Conservation (phyloP, 2,888 invertebrate species). For the Apomyelois bistriatella region DNA sequence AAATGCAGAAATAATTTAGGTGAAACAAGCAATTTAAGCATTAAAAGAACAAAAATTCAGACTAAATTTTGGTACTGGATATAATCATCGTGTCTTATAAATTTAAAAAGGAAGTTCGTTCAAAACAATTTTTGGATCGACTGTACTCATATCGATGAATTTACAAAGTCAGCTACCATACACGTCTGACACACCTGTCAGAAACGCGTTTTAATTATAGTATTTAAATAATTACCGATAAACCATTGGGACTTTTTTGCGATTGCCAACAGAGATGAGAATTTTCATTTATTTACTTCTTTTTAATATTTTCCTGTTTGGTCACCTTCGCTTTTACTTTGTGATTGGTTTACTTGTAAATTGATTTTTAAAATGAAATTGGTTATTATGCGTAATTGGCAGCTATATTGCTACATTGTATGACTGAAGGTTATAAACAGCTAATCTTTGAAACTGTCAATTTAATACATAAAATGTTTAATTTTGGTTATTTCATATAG, state of each 20-base stretch:
- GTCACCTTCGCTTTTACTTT: background rate
- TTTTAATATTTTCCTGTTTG: slow-evolving; percentile 1
- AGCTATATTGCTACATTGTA: background rate
- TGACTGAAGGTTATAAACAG: no score
- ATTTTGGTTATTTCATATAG: no score
- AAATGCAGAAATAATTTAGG: no score
- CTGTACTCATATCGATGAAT: background rate
- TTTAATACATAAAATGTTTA: no score
- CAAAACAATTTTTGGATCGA: background rate
- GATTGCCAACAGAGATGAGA: background rate
- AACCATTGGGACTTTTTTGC: slow-evolving; percentile 13
- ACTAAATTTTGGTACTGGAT: no score
- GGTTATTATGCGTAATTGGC: background rate
- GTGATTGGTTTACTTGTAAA: background rate
- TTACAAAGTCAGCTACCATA: slow-evolving; percentile 16
- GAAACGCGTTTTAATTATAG: slow-evolving; percentile 16
- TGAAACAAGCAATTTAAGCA: no score
- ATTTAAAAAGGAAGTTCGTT: no score
- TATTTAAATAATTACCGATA: slow-evolving; percentile 19
- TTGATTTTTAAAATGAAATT: background rate
- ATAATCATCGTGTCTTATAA: no score
- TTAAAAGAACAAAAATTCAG: no score
- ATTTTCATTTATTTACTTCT: background rate
- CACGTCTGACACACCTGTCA: slow-evolving; percentile 15
- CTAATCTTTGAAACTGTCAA: no score